These are phyloP conservation scores for Arenicola marina DNA, from an alignment of 2,888 invertebrate species.

Conservation along the genomic window DNA sequence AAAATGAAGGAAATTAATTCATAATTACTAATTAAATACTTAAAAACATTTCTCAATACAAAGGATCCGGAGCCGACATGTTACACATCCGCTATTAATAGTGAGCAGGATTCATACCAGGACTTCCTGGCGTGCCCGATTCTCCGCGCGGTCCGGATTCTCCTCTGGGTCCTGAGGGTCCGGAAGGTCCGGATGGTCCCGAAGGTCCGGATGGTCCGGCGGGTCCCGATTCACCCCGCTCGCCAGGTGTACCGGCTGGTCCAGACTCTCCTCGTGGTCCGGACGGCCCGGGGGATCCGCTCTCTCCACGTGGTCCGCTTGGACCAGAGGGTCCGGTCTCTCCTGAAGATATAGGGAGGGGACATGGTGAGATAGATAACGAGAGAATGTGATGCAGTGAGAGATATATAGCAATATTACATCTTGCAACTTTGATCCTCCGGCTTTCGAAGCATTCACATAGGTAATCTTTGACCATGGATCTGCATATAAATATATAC, in stretches of 20 bases:
- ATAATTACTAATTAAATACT: too few relatives aligned
- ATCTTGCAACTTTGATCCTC: too few relatives aligned
- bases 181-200: conserved; percentile 6
- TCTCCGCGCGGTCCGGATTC: conserved; percentile 18
- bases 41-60: too few relatives aligned
- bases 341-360: conserved; percentile 24
- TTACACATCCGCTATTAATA: too few relatives aligned
- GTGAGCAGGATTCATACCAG: too few relatives aligned
- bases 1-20: too few relatives aligned
- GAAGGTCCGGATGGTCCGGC: conserved; percentile 1
- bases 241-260: conserved; percentile 13
- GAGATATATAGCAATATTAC: too few relatives aligned
- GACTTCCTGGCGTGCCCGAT: conserved; percentile 17
- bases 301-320: conserved; percentile 2
- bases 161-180: conserved; percentile 34
- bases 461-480: too few relatives aligned
- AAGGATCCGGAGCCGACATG: too few relatives aligned
- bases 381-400: background rate
- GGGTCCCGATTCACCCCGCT: background rate
- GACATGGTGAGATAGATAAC: conserved; percentile 1
- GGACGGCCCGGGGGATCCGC: conserved; percentile 18
- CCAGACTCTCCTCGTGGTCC: conserved; percentile 26
- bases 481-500: background rate
- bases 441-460: too few relatives aligned
- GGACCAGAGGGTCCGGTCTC: conserved; percentile 26